Percentiles rank a stretch among this genome's conserved stretches.
phyloP scores from a whole-genome alignment of 2,888 invertebrate genomes.

The Selenia dentaria region DNA sequence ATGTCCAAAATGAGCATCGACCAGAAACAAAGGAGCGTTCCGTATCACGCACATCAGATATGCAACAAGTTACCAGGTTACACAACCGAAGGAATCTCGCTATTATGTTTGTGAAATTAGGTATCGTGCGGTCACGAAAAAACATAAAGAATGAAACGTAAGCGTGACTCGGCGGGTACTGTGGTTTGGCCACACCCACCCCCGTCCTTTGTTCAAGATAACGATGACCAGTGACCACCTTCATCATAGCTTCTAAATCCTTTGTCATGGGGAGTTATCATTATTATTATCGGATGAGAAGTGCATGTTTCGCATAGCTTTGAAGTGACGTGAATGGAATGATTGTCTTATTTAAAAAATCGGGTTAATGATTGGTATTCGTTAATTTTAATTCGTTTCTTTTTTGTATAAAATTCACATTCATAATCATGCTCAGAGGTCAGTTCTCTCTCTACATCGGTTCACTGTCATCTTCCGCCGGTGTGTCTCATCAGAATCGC shows the following conservation, averaged over 20 bases:
- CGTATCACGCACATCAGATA: constrained; percentile 31
- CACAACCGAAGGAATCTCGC: constrained; percentile 24
- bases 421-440: too few relatives aligned
- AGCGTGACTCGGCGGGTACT: constrained; percentile 24
- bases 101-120: constrained; percentile 36
- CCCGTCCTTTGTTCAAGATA: constrained; percentile 34
- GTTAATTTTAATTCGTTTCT: too few relatives aligned
- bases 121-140: constrained; percentile 38
- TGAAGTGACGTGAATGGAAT: too few relatives aligned
- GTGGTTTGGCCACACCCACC: constrained; percentile 21
- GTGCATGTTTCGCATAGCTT: too few relatives aligned
- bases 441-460: too few relatives aligned
- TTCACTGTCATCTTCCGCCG: too few relatives aligned
- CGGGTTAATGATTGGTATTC: too few relatives aligned
- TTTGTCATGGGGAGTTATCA: constrained; percentile 13
- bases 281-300: too few relatives aligned
- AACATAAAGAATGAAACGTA: constrained; percentile 34
- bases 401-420: too few relatives aligned
- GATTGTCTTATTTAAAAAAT: too few relatives aligned
- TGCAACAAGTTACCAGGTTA: constrained; percentile 31
- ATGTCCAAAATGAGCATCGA: constrained; percentile 23
- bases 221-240: constrained; percentile 28
- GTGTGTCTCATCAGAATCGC: too few relatives aligned
- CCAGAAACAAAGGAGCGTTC: constrained; percentile 22
- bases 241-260: constrained; percentile 24